phyloP scores from a whole-genome alignment of 1,140 invertebrate genomes.

The Kradibia gibbosae region DNA sequence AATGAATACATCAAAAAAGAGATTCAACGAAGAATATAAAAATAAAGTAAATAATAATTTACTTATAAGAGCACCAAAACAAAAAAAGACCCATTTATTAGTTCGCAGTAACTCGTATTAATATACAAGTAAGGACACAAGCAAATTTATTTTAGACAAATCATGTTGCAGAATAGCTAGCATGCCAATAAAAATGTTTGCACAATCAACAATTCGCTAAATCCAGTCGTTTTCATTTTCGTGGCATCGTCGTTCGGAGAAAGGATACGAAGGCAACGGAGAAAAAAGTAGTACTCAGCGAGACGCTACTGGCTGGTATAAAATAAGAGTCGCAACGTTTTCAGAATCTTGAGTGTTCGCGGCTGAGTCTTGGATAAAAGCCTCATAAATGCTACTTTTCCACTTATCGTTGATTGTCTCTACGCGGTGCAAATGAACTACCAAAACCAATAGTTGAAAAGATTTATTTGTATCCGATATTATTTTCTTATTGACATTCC shows the following conservation, averaged over 20 bases:
- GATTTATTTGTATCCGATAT: too few relatives aligned
- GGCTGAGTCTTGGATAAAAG: background rate
- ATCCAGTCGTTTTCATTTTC: background rate
- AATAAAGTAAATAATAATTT: background rate
- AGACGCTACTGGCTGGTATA: background rate
- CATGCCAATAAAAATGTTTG: background rate
- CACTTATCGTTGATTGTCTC: background rate
- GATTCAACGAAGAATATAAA: background rate
- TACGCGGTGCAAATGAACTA: too few relatives aligned
- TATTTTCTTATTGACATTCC: too few relatives aligned
- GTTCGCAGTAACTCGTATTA: background rate
- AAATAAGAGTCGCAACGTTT: background rate
- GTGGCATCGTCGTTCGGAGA: background rate
- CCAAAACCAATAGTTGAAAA: too few relatives aligned
- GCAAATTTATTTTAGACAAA: background rate
- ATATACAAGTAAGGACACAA: background rate
- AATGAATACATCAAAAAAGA: background rate
- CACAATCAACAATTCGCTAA: background rate
- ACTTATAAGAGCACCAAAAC: background rate
- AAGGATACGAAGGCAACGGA: background rate
- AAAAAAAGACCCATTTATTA: conserved; percentile 2
- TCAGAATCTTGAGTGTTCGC: background rate
- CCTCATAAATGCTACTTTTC: background rate
- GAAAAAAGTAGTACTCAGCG: too few relatives aligned
- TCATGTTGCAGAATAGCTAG: background rate